A percentile compares a stretch with the other conserved stretches of the same genome.
Evolutionary conservation across 2,888 invertebrate species (phyloP).

Genomic region (Epinotia ramella): DNA sequence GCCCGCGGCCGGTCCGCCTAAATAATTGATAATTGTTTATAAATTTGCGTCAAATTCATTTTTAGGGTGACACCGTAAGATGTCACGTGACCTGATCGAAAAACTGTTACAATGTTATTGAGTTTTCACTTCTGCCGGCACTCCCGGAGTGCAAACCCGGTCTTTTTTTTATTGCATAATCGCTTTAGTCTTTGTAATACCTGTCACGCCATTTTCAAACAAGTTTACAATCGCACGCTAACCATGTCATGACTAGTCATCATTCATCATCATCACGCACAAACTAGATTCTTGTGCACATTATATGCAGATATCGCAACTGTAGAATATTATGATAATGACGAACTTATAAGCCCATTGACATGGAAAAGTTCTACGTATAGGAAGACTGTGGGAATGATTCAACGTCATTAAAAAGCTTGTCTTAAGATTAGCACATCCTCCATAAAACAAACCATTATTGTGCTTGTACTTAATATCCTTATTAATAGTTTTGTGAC

Average conservation of each 20-base stretch:
- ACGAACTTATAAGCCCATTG: background rate
- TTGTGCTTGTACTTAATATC: conserved; percentile 25
- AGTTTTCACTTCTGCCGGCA: too few species aligned
- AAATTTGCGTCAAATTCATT: too few species aligned
- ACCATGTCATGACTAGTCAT: background rate
- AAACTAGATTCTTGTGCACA: background rate
- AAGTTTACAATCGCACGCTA: background rate
- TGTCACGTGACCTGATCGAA: too few species aligned
- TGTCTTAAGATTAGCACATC: conserved; percentile 8
- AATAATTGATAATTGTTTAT: too few species aligned
- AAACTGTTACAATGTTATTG: too few species aligned
- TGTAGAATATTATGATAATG: background rate
- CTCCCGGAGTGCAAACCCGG: too few species aligned
- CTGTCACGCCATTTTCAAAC: background rate
- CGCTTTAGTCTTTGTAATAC: background rate
- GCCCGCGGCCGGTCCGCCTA: too few species aligned
- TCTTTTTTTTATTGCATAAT: too few species aligned
- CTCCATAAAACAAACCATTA: conserved; percentile 20
- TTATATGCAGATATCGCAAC: background rate
- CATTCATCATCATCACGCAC: background rate
- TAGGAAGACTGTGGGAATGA: conserved; percentile 37
- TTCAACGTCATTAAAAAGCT: conserved; percentile 11
- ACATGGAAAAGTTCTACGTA: background rate
- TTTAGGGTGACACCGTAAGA: too few species aligned
- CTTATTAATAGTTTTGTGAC: conserved; percentile 27